Evolutionary conservation across 64 coral and sea anemone genomes (phyloP), one percentile per base, ranked within the genome.

Genomic region (Actinia equina): DNA sequence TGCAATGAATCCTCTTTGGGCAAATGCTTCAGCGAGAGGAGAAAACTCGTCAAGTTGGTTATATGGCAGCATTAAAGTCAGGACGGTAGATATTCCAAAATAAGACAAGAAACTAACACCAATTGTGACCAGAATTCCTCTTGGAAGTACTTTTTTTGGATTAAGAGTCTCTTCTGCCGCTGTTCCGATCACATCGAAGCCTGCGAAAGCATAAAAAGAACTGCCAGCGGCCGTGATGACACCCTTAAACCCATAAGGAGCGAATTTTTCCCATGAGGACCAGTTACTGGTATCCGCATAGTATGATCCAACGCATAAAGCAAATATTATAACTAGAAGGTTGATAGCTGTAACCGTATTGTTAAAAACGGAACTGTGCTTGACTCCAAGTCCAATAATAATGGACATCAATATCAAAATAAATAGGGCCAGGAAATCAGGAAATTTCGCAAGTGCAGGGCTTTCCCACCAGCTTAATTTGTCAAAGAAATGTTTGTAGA

Each of bases 241-340:
- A 42, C 91, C 91, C 42, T 56, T 7, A 12, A 79, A 20, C 80
- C 91, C 91, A 16, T 89, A 89, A 22, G 91, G 91, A 25, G 87
- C 82, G 20, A 93, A 93, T 54, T 85, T 77, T 13, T 77, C 37
- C 53, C 22, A 30, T 9, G 86, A 79, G 45, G 86, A 74, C 91
- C 91, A 93, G 91, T 88, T 93, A 63, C 80, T 83, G 43, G 43
- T 43, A 17, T 93, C 87, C 1, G 86, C 91, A 77, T 78, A 93
- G 41, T 84, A 93, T 5, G 79, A 52, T 17, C 91, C 91, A 60
- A 79, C 87, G n/a, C 64, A 56, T 11, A 93, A 58, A 11, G 85
- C 42, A 62, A 89, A 85, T 7, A 89, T 25, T 10, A 93, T 70
- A 5, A 88, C 82, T 18, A 43, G 25, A 9, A 93, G 11, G 27